Conservation (phyloP, 2,888 invertebrate genomes). For the Syrphus vitripennis region DNA sequence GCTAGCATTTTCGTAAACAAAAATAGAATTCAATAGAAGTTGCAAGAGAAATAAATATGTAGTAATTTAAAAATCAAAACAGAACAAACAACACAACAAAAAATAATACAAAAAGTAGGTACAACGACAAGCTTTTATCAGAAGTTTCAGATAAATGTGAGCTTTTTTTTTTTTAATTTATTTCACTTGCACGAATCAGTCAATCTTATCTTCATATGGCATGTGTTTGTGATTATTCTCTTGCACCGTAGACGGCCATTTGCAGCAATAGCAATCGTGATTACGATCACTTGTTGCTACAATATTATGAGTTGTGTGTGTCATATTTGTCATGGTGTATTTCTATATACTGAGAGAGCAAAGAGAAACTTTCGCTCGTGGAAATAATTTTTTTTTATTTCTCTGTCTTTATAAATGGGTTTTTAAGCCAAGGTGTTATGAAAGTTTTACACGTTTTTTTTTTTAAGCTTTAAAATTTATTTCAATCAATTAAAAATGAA, state of each 20-base stretch:
- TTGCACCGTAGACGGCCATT: conserved; percentile 2
- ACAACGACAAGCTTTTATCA: conserved; percentile 8
- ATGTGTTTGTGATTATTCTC: not conserved
- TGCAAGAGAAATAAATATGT: not conserved
- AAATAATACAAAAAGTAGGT: too few species aligned
- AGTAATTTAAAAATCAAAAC: not conserved
- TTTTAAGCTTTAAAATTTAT: not conserved
- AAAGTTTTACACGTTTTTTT: conserved; percentile 17
- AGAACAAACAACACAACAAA: not conserved
- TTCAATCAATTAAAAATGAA: not conserved
- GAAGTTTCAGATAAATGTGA: not conserved
- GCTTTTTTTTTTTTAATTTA: conserved; percentile 7
- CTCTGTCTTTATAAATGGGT: not conserved
- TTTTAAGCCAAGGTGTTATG: conserved; percentile 25
- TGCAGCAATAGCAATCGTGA: conserved; percentile 11
- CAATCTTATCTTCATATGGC: not conserved
- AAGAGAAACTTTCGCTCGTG: conserved; percentile 53
- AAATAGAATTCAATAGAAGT: conserved; percentile 19
- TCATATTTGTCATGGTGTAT: not conserved
- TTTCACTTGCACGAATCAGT: not conserved
- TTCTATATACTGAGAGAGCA: not conserved
- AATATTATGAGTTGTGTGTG: not conserved
- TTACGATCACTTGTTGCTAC: not conserved
- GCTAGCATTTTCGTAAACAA: conserved; percentile 36
- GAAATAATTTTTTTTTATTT: not conserved